phyloP scores from a whole-genome alignment of 2,797 vertebrate genomes.

The Pempheris klunzingeri region DNA sequence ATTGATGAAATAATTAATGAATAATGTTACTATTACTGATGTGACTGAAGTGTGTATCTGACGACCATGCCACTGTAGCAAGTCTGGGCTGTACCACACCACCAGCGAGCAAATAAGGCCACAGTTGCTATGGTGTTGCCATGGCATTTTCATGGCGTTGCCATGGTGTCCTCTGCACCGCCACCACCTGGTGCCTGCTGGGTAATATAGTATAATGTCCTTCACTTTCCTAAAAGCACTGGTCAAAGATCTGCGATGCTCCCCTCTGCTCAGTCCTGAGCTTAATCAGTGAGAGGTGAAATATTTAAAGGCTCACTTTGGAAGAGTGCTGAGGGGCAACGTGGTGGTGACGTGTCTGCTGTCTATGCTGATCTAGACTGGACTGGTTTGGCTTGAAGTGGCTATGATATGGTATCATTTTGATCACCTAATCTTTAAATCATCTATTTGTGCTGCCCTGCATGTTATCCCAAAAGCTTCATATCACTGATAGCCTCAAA shows the following conservation, averaged over 20 bases:
- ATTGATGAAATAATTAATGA: conserved; percentile 83
- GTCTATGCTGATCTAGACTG: conserved; percentile 74
- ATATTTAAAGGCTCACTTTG: conserved; percentile 58
- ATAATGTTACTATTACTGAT: conserved; percentile 83
- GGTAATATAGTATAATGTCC: conserved; percentile 84
- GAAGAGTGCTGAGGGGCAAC: conserved; percentile 55
- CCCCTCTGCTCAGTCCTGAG: conserved; percentile 57
- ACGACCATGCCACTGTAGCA: conserved; percentile 88
- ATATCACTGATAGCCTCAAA: conserved; percentile 48
- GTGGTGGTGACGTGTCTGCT: conserved; percentile 59
- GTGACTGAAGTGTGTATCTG: conserved; percentile 87
- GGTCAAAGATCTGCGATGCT: conserved; percentile 70
- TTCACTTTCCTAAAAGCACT: conserved; percentile 71
- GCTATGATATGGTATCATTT: conserved; percentile 32
- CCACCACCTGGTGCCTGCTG: conserved; percentile 85
- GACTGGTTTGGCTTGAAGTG: conserved; percentile 70
- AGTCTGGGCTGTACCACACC: conserved; percentile 87
- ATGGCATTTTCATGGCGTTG: conserved; percentile 81
- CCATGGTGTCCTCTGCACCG: conserved; percentile 81
- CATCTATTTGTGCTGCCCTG: conserved; percentile 45
- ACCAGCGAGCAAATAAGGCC: conserved; percentile 81
- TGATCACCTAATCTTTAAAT: conserved; percentile 43
- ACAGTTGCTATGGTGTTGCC: conserved; percentile 84
- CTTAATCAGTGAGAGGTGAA: conserved; percentile 58
- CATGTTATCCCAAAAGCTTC: conserved; percentile 47